phyloP scores from a whole-genome alignment of 1,140 invertebrate species.

The Colletes latitarsis region DNA sequence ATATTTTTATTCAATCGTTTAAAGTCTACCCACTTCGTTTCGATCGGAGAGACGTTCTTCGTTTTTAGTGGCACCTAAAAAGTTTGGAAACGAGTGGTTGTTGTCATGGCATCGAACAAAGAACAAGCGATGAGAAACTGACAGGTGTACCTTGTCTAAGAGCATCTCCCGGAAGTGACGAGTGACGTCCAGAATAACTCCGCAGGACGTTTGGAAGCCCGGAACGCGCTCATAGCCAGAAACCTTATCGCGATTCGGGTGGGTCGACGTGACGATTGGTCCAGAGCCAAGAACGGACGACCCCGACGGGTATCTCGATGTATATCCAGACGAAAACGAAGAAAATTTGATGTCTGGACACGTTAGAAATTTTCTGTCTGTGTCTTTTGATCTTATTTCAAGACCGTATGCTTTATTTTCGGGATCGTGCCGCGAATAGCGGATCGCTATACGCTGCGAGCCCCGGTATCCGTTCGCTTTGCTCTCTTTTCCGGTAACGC shows the following conservation, averaged over 20 bases:
- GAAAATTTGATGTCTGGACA: slow-evolving; percentile 59
- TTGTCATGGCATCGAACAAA: slow-evolving; percentile 1
- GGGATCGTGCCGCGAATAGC: slow-evolving; percentile 39
- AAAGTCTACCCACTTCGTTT: too few relatives aligned
- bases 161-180: slow-evolving; percentile 66
- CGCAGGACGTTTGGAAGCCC: slow-evolving; percentile 67
- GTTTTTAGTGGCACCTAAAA: too few relatives aligned
- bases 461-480: background rate
- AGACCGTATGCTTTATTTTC: slow-evolving; percentile 48
- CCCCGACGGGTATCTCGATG: slow-evolving; percentile 51
- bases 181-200: slow-evolving; percentile 74
- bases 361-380: slow-evolving; percentile 58
- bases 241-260: slow-evolving; percentile 75
- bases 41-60: too few relatives aligned
- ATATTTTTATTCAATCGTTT: too few relatives aligned
- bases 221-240: slow-evolving; percentile 69
- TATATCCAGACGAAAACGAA: slow-evolving; percentile 63
- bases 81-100: too few relatives aligned
- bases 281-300: slow-evolving; percentile 72
- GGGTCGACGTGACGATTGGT: slow-evolving; percentile 72
- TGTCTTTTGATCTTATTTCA: slow-evolving; percentile 49
- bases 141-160: slow-evolving; percentile 57
- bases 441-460: background rate
- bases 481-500: slow-evolving; percentile 7
- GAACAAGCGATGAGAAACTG: slow-evolving; percentile 42